Conservation (phyloP, 2,113 vertebrate genomes). For the Geococcyx californianus region DNA sequence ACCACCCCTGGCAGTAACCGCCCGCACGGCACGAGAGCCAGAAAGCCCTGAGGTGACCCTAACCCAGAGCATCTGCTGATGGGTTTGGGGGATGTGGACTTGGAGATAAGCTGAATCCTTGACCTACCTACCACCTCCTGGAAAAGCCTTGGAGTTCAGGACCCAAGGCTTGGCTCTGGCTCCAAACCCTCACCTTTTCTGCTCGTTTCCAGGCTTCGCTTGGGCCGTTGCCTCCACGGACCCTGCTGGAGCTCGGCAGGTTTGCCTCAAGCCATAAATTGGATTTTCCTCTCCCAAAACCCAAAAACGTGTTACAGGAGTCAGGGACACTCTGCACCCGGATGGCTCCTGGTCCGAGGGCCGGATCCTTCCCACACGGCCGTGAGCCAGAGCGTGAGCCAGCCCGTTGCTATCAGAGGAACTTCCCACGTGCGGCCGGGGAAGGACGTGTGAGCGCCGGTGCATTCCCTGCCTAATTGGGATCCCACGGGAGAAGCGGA, state of each 20-base stretch:
- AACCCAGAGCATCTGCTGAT: not conserved
- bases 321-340: not conserved
- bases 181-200: not conserved
- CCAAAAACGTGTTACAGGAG: not conserved
- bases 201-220: not conserved
- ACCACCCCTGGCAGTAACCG: not conserved
- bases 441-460: not conserved
- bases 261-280: not conserved
- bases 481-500: conserved; percentile 15
- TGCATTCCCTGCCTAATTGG: not conserved
- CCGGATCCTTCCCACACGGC: rapidly evolving
- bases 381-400: not conserved
- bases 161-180: not conserved
- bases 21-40: not conserved
- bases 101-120: not conserved
- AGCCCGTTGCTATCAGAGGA: conserved; percentile 26
- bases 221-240: not conserved
- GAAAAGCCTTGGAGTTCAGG: not conserved
- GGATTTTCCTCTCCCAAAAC: not conserved
- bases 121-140: not conserved
- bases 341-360: not conserved
- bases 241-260: not conserved
- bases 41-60: not conserved
- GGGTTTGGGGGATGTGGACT: not conserved
- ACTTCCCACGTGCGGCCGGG: not conserved